Evolutionary conservation across 2,888 invertebrate species (phyloP), one percentile per base, ranked within the genome.

Genomic region (Euplagia quadripunctaria): DNA sequence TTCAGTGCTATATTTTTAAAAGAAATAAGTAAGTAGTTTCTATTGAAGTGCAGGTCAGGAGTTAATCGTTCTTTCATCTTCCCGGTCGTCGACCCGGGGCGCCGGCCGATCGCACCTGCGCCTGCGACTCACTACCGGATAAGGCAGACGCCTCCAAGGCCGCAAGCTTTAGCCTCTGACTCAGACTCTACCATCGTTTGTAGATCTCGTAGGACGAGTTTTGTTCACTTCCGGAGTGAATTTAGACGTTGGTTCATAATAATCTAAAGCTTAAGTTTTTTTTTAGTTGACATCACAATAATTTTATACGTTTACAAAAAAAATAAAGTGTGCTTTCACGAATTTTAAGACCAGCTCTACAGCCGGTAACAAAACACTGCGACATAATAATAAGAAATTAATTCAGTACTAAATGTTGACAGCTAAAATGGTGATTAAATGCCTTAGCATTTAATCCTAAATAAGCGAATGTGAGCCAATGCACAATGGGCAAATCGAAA

Each of bases 261-360:
- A 55, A 41, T 43, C 43, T 68, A 31, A 16, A 52, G 51, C 20
- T 72, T 71, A 81, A 76, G 81, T 75, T 75, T 74, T 79, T 78
- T 85, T 87, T 82, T 85, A 83, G 79, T 78, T 85, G 79, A 82
- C 87, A 84, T 83, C 79, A 82, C 77, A 79, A 79, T 85, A 89
- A 90, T 78, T 84, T 79, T 86, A 85, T 90, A 88, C 88, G 88
- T 88, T 69, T 69, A 20, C 61, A 17, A 61, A 84, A 87, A 90
- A 92, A 92, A 88, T 90, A 92, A 93, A 92, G 90, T 88, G 79
- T 79, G 88, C 93, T 92, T 92, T 92, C 92, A 88, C 92, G 83
- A 85, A 77, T 83, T 86, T 86, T 65, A 83, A 82, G 85, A 82
- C 83, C 84, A 86, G 83, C 82, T 86, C 84, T 84, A 86, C 86